Percentiles rank a stretch among this genome's conserved stretches.
These are phyloP conservation scores for Phlogophora meticulosa DNA, from an alignment of 2,888 invertebrate genomes.

Conservation along the genomic window DNA sequence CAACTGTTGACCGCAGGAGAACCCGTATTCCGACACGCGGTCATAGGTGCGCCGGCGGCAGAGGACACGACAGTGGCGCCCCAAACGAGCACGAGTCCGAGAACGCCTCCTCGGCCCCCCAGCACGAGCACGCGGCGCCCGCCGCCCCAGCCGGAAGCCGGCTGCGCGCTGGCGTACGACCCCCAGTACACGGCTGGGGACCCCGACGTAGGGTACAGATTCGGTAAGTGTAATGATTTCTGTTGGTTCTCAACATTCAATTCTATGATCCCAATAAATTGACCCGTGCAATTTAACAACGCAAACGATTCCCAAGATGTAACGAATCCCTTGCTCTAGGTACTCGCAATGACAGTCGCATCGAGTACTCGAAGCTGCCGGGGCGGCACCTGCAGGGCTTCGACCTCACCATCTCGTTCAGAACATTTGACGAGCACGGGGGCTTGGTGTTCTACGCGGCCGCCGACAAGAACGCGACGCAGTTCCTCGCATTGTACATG, in stretches of 20 bases:
- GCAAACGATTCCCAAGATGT: background rate
- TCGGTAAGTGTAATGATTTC: conserved; percentile 85
- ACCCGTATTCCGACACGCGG: conserved; percentile 14
- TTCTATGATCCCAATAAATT: no score
- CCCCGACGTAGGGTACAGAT: conserved; percentile 91
- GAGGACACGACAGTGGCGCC: conserved; percentile 52
- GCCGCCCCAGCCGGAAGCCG: conserved; percentile 83
- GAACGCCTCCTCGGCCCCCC: conserved; percentile 50
- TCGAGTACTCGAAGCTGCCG: conserved; percentile 93
- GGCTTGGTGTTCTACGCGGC: conserved; percentile 96
- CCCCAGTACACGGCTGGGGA: conserved; percentile 87
- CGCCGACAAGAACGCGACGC: conserved; percentile 91
- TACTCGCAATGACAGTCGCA: conserved; percentile 93
- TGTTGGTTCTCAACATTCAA: no score
- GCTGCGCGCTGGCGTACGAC: conserved; percentile 89
- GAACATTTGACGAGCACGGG: conserved; percentile 93
- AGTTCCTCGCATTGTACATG: conserved; percentile 95
- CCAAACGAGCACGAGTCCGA: conserved; percentile 43
- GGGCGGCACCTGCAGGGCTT: conserved; percentile 92
- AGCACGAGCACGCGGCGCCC: conserved; percentile 75
- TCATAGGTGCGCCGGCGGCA: conserved; percentile 49
- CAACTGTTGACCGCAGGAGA: no score
- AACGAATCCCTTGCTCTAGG: conserved; percentile 82
- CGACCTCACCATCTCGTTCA: conserved; percentile 95
- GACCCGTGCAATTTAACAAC: no score